These are phyloP conservation scores for Schizopygopsis pylzovi DNA, from an alignment of 2,797 vertebrate genomes.

Conservation along the genomic window DNA sequence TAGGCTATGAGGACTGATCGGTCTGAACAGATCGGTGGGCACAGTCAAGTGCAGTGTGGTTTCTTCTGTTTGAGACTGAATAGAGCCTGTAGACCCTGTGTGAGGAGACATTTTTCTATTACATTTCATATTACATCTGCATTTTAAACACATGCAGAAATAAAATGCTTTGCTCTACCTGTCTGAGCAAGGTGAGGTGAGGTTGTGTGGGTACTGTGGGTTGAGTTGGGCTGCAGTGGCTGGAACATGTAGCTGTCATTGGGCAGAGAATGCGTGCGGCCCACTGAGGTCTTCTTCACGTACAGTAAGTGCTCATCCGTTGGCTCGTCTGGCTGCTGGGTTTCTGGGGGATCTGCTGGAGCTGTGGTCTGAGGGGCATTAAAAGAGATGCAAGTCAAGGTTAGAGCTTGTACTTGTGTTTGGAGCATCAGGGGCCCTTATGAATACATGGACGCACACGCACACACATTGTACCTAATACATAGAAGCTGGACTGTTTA, in stretches of 20 bases:
- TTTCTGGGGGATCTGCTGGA: slow-evolving; percentile 59
- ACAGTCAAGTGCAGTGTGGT: slow-evolving; percentile 79
- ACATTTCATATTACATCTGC: neutral
- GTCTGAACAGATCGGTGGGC: slow-evolving; percentile 83
- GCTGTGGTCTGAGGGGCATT: slow-evolving; percentile 59
- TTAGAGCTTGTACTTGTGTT: slow-evolving; percentile 45
- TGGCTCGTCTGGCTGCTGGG: slow-evolving; percentile 51
- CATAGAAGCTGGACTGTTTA: slow-evolving; percentile 68
- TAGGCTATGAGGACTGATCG: slow-evolving; percentile 79
- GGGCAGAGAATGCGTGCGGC: slow-evolving; percentile 93
- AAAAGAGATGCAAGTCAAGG: slow-evolving; percentile 33
- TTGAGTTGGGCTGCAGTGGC: slow-evolving; percentile 58
- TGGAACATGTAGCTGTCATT: slow-evolving; percentile 99
- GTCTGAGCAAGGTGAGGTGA: slow-evolving; percentile 70
- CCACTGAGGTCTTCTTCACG: slow-evolving; percentile 88
- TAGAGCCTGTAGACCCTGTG: slow-evolving; percentile 85
- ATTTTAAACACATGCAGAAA: neutral
- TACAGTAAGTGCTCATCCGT: slow-evolving; percentile 84
- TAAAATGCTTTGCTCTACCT: slow-evolving; percentile 43
- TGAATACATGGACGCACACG: slow-evolving; percentile 54
- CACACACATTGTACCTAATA: slow-evolving; percentile 60
- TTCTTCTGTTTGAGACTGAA: slow-evolving; percentile 81
- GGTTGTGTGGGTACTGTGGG: slow-evolving; percentile 56
- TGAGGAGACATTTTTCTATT: neutral
- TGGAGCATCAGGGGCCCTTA: slow-evolving; percentile 43